These are phyloP conservation scores for Peromyscus leucopus DNA, from an alignment of 2,113 vertebrate species.

Conservation along the genomic window DNA sequence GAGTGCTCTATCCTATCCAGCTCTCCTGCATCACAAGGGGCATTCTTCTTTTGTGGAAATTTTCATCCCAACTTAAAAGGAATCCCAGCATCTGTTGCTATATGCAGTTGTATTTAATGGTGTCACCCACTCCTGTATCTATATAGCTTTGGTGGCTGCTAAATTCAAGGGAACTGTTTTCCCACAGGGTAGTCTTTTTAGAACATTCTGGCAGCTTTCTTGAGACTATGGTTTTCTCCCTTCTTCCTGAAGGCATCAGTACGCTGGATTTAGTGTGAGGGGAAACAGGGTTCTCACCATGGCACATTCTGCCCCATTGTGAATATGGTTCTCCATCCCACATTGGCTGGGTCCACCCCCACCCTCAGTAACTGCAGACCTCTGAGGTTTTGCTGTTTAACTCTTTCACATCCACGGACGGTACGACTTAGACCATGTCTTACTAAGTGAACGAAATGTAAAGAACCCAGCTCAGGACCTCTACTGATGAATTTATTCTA, in stretches of 20 bases:
- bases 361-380: background rate
- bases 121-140: background rate
- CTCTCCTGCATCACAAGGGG: rapidly evolving
- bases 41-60: background rate
- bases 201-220: background rate
- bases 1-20: rapidly evolving
- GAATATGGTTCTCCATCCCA: background rate
- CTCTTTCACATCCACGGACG: background rate
- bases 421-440: too few species aligned
- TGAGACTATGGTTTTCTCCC: background rate
- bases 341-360: background rate
- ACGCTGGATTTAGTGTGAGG: background rate
- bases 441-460: background rate
- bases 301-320: background rate
- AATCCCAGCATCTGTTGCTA: background rate
- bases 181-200: background rate
- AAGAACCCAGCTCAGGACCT: background rate
- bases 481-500: background rate
- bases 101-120: background rate
- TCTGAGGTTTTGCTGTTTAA: conserved; percentile 60
- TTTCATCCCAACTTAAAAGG: background rate
- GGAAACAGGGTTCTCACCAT: background rate
- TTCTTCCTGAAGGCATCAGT: background rate
- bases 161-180: background rate
- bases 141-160: background rate